Conservation (phyloP, 2,888 invertebrate genomes). For the Carpatolechia fugitivella region DNA sequence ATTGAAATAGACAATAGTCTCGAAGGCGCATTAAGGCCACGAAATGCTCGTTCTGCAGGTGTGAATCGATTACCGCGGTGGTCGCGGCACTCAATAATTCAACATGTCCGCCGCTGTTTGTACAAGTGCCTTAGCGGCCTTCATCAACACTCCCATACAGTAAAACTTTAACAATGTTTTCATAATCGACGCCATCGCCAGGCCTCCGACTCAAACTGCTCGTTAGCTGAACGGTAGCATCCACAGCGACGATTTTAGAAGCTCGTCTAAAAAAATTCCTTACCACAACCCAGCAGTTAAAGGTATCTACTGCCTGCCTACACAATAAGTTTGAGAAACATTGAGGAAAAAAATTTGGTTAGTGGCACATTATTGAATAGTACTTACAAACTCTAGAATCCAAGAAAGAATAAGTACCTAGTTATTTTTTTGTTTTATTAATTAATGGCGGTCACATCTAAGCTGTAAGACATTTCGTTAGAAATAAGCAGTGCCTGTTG, state of each 20-base stretch:
- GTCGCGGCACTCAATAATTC: constrained; percentile 69
- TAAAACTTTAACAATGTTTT: constrained; percentile 78
- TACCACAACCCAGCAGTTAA: constrained; percentile 37
- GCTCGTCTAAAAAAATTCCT: constrained; percentile 56
- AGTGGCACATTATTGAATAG: too few relatives aligned
- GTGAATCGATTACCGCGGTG: constrained; percentile 71
- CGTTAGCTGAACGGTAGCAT: constrained; percentile 30
- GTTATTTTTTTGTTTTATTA: too few relatives aligned
- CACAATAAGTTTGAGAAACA: constrained; percentile 34
- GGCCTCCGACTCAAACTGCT: constrained; percentile 39
- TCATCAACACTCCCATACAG: constrained; percentile 71
- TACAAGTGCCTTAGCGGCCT: constrained; percentile 69
- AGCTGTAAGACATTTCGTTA: too few relatives aligned
- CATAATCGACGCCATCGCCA: constrained; percentile 58
- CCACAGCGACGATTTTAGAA: constrained; percentile 55
- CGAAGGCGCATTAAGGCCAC: constrained; percentile 21
- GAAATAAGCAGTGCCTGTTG: too few relatives aligned
- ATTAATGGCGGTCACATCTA: too few relatives aligned
- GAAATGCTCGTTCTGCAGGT: constrained; percentile 46
- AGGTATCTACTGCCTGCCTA: constrained; percentile 34
- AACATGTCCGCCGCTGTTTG: constrained; percentile 66
- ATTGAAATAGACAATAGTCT: neutral
- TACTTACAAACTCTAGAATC: too few relatives aligned
- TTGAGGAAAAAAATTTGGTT: neutral
- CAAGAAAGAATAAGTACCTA: too few relatives aligned